Percentiles rank a stretch among this genome's conserved stretches.
Conservation (phyloP, 2,888 invertebrate genomes). For the Glaucopsyche alexis region DNA sequence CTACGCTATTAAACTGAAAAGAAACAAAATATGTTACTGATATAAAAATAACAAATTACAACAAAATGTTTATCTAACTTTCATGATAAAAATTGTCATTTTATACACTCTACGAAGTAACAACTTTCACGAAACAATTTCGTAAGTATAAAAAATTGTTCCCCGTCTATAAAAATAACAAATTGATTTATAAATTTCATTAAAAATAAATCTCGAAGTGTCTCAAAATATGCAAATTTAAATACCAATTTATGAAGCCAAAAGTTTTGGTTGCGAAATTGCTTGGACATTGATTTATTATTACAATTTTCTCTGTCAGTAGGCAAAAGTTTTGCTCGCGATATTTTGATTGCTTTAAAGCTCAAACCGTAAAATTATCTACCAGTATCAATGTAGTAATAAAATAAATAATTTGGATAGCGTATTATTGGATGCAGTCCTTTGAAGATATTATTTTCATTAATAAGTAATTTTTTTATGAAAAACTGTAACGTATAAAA, state of each 20-base stretch:
- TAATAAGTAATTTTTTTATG: too few relatives aligned
- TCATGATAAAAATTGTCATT: too few relatives aligned
- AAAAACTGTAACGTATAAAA: too few relatives aligned
- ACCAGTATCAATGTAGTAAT: not conserved
- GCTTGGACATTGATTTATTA: slow-evolving; percentile 21
- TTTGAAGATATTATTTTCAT: too few relatives aligned
- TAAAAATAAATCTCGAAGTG: slow-evolving; percentile 3
- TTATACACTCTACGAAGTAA: not conserved
- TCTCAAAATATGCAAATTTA: slow-evolving; percentile 21
- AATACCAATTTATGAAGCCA: slow-evolving; percentile 13
- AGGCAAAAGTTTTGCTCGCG: not conserved
- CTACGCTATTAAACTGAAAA: too few relatives aligned
- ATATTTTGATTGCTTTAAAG: not conserved
- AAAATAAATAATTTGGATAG: too few relatives aligned
- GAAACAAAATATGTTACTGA: too few relatives aligned
- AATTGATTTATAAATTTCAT: slow-evolving; percentile 18
- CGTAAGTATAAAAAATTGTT: not conserved
- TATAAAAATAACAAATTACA: too few relatives aligned
- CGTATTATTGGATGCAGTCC: too few relatives aligned
- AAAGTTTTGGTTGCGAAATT: slow-evolving; percentile 15
- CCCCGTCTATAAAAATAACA: not conserved
- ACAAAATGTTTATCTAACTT: too few relatives aligned
- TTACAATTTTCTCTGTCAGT: not conserved
- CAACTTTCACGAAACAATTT: not conserved
- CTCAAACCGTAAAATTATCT: not conserved